Evolutionary conservation across 2,888 invertebrate species (phyloP).

Genomic region (Anodontia alba): DNA sequence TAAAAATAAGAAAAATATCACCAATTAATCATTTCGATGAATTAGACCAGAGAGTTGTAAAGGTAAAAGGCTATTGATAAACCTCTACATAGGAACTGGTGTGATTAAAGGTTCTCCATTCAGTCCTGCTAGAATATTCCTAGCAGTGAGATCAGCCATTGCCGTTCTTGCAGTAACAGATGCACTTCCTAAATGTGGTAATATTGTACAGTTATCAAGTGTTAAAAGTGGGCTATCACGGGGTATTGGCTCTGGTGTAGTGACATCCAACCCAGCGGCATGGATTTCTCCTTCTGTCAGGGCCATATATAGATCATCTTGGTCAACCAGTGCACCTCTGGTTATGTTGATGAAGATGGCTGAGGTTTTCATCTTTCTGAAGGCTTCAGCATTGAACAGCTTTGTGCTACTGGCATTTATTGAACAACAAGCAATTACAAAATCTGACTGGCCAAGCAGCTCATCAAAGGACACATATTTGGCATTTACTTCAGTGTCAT

Average conservation of each 20-base stretch:
- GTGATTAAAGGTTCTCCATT: conserved; percentile 89
- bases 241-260: conserved; percentile 95
- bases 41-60: too few species aligned
- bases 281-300: conserved; percentile 89
- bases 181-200: conserved; percentile 95
- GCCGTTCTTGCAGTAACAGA: conserved; percentile 90
- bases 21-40: too few species aligned
- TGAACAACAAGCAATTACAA: conserved; percentile 92
- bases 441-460: conserved; percentile 92
- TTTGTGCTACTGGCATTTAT: conserved; percentile 89
- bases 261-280: conserved; percentile 96
- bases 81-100: conserved; percentile 47
- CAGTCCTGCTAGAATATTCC: conserved; percentile 92
- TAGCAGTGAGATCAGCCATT: conserved; percentile 91
- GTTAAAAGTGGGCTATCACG: conserved; percentile 90
- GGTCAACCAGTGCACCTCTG: conserved; percentile 88
- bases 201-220: conserved; percentile 92
- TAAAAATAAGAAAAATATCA: too few species aligned
- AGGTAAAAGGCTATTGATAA: too few species aligned
- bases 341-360: conserved; percentile 95
- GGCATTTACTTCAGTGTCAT: conserved; percentile 87
- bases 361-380: conserved; percentile 93
- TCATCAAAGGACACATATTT: conserved; percentile 89
- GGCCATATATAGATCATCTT: conserved; percentile 91
- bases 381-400: conserved; percentile 91